These are phyloP conservation scores for Xenopus borealis DNA, from an alignment of 2,113 vertebrate species.

Conservation along the genomic window DNA sequence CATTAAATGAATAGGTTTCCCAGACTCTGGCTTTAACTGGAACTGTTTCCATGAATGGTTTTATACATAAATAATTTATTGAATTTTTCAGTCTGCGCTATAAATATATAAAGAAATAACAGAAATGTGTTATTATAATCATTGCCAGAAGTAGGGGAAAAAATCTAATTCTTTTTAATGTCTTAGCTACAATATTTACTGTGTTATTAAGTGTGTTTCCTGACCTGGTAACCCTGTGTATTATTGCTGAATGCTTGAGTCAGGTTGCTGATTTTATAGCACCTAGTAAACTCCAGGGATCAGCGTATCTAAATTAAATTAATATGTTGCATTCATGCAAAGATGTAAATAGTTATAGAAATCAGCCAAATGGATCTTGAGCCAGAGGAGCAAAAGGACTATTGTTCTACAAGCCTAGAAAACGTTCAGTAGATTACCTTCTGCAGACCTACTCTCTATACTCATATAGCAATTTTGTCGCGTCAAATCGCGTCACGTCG, in stretches of 20 bases:
- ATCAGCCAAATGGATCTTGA: background rate
- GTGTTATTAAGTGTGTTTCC: conserved; percentile 29
- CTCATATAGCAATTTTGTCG: too few species aligned
- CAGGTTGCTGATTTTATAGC: conserved; percentile 13
- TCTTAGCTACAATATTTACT: conserved; percentile 29
- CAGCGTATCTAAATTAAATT: conserved; percentile 32
- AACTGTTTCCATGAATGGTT: conserved; percentile 18
- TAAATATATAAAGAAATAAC: conserved; percentile 49
- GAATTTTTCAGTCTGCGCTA: conserved; percentile 45
- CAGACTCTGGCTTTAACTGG: conserved; percentile 46
- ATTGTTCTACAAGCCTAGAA: too few species aligned
- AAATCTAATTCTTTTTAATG: conserved; percentile 13
- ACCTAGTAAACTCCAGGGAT: conserved; percentile 17
- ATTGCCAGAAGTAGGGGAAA: conserved; percentile 36
- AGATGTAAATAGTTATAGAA: conserved; percentile 12
- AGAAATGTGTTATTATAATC: conserved; percentile 50
- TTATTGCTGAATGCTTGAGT: conserved; percentile 6
- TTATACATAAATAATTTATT: conserved; percentile 19
- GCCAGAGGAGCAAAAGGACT: too few species aligned
- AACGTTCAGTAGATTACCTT: too few species aligned
- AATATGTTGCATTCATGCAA: conserved; percentile 30
- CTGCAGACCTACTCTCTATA: too few species aligned
- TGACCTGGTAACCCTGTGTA: conserved; percentile 22
- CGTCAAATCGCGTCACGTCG: too few species aligned
- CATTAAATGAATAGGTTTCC: conserved; percentile 47